Evolutionary conservation across 2,797 vertebrate genomes (phyloP), one percentile per base, ranked within the genome.

Genomic region (Schizopygopsis pylzovi): DNA sequence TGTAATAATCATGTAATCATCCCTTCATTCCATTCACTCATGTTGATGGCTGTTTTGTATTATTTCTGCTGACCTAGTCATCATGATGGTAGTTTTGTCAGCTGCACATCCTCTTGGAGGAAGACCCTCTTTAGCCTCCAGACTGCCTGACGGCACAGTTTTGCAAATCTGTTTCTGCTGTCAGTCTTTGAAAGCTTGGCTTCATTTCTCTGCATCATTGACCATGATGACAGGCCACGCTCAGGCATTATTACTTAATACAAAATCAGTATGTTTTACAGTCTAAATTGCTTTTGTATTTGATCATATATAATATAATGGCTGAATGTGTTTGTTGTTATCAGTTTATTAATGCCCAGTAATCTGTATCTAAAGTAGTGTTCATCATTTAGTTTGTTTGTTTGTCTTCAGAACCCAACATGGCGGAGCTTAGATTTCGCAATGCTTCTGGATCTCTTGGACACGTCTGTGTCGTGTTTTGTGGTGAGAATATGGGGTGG

Each of bases 391-490:
- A 78, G 11, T 88, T 33, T 63, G 5, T 65, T 37, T 86, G 54
- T 84, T 41, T 81, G 22, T 83, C 54, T 63, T 2, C 90, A 99
- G 98, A 99, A 99, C 92, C 98, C 98, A 0, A 99, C 98, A 0
- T 99, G 98, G 98, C 95, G 97, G 84, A 99, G 98, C 88, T 94
- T 99, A 76, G 98, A 99, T 90, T 99, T 99, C 67, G 98, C 97
- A 81, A 94, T 99, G 94, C 96, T 99, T 93, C 98, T 97, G 0
- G 97, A 98, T 91, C 95, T 93, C 61, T 95, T 99, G 75, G 98
- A 99, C 92, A 99, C 96, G 0, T 99, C 98, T 0, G 97, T 99
- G 88, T 99, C 98, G 0, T 97, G 96, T 92, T 99, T 99, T 7
- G 94, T 99, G 86, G 98, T 99, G 93, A 95, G 97, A 92, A 98